These are phyloP conservation scores for Pluvianellus socialis DNA, from an alignment of 2,113 vertebrate genomes.

Conservation along the genomic window DNA sequence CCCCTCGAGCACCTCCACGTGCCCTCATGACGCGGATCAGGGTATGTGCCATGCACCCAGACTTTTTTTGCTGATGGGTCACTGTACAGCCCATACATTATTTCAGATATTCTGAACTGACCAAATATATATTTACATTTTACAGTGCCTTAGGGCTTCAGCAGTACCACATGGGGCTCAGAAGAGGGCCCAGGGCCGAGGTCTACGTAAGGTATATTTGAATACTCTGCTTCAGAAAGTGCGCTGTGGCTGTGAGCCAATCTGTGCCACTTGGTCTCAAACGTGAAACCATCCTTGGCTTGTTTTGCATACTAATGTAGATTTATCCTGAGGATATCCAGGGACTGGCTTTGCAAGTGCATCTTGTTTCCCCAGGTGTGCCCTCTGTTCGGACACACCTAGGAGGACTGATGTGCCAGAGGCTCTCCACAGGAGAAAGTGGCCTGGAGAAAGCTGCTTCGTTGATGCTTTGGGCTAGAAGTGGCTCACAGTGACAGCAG, in stretches of 20 bases:
- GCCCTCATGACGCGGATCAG: neutral
- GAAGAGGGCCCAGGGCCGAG: neutral
- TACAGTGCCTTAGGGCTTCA: neutral
- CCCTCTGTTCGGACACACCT: neutral
- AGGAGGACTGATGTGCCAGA: neutral
- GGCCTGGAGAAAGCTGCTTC: neutral
- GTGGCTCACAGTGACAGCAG: neutral
- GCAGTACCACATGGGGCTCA: neutral
- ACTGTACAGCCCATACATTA: fast-evolving
- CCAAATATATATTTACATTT: neutral
- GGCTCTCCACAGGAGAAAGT: neutral
- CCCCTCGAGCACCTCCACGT: fast-evolving
- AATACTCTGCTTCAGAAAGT: neutral
- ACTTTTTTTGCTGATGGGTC: neutral
- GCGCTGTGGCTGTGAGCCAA: neutral
- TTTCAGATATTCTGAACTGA: neutral
- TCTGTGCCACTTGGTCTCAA: neutral
- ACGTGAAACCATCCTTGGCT: neutral
- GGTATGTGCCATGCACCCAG: neutral
- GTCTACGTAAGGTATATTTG: neutral
- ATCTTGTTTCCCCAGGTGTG: neutral
- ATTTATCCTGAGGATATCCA: neutral
- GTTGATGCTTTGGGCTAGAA: neutral
- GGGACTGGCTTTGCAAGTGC: neutral
- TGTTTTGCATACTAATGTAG: neutral